phyloP scores from a whole-genome alignment of 2,888 invertebrate genomes.

The Megastigmus dorsalis region DNA sequence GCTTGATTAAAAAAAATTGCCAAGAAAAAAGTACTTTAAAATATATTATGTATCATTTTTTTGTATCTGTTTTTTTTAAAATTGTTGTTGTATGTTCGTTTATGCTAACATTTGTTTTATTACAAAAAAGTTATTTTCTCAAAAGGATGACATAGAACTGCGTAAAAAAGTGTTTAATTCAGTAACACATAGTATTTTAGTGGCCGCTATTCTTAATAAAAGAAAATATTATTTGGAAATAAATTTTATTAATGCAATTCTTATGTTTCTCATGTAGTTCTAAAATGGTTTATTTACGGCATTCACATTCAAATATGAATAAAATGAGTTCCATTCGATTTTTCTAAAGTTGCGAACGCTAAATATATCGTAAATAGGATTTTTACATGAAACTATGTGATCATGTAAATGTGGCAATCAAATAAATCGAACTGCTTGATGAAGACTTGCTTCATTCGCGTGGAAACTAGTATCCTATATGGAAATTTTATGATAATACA shows the following conservation, averaged over 20 bases:
- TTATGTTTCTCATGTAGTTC: neutral
- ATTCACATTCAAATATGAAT: neutral
- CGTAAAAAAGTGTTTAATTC: too few relatives aligned
- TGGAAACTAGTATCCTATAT: too few relatives aligned
- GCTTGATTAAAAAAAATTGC: conserved; percentile 7
- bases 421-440: too few relatives aligned
- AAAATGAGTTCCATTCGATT: neutral
- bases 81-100: too few relatives aligned
- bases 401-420: too few relatives aligned
- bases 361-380: neutral
- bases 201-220: too few relatives aligned
- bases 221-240: neutral
- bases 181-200: too few relatives aligned
- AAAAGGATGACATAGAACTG: neutral
- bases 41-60: neutral
- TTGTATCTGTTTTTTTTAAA: neutral
- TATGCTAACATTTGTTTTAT: neutral
- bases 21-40: neutral
- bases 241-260: neutral
- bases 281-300: neutral
- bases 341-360: neutral
- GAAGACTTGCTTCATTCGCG: too few relatives aligned
- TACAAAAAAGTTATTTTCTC: neutral
- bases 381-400: too few relatives aligned
- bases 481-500: too few relatives aligned